These are phyloP conservation scores for Betta splendens DNA, from an alignment of 2,797 vertebrate species.

Conservation along the genomic window DNA sequence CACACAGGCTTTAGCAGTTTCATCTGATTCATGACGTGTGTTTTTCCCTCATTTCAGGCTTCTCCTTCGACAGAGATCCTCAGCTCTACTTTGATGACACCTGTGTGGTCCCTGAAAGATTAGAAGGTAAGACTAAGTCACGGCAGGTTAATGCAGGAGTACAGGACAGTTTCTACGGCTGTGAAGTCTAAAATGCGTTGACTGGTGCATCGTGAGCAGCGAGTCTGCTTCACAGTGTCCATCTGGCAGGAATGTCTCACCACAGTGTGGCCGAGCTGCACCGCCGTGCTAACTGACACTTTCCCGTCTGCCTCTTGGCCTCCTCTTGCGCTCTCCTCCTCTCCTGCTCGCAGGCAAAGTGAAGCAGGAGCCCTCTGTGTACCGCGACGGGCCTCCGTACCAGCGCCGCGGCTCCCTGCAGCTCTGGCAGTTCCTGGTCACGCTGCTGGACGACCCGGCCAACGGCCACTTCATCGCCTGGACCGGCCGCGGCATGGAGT, in stretches of 20 bases:
- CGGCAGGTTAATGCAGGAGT: no score
- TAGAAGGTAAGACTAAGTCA: conserved; percentile 86
- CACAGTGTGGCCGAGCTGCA: conserved; percentile 35
- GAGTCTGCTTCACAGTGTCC: conserved; percentile 42
- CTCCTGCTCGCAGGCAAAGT: conserved; percentile 73
- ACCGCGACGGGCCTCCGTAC: conserved; percentile 92
- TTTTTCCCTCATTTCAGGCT: conserved; percentile 75
- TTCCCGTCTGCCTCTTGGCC: background rate
- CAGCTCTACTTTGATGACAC: conserved; percentile 93
- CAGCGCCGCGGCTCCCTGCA: conserved; percentile 95
- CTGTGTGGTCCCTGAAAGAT: conserved; percentile 92
- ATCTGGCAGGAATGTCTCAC: conserved; percentile 64
- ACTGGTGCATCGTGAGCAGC: conserved; percentile 46
- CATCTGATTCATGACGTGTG: background rate
- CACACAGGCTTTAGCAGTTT: conserved; percentile 2
- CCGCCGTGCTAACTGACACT: conserved; percentile 33
- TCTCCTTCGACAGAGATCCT: conserved; percentile 91
- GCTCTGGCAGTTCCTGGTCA: conserved; percentile 98
- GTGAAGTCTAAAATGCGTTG: conserved; percentile 10
- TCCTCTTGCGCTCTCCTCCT: background rate
- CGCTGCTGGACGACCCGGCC: conserved; percentile 92
- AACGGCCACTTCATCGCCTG: conserved; percentile 96
- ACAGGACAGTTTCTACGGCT: background rate
- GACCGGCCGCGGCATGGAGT: conserved; percentile 97
- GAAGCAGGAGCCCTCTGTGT: conserved; percentile 86